Conservation (phyloP, 2,113 vertebrate species). For the Andinoacara biseriatus region DNA sequence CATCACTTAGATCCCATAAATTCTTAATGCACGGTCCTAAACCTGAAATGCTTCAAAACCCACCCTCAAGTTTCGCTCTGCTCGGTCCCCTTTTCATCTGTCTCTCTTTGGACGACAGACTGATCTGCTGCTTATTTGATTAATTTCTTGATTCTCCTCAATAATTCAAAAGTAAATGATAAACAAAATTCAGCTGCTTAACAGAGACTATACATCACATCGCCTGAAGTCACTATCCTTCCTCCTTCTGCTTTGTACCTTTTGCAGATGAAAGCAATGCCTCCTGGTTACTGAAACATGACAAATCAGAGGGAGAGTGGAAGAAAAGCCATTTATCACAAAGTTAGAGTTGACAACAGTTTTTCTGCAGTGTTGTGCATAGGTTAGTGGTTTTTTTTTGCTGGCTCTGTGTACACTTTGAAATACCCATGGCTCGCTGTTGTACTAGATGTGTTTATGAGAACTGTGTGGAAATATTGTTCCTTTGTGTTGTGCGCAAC, state of each 20-base stretch:
- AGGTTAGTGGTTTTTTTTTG: slow-evolving; percentile 35
- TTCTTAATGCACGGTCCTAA: slow-evolving; percentile 51
- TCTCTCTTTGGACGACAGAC: not conserved
- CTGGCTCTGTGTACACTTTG: slow-evolving; percentile 35
- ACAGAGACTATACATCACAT: slow-evolving; percentile 5
- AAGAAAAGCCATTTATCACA: slow-evolving; percentile 58
- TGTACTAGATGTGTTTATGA: not conserved
- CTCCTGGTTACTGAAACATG: slow-evolving; percentile 49
- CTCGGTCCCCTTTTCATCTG: not conserved
- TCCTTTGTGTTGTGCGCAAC: not conserved
- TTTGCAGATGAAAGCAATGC: slow-evolving; percentile 39
- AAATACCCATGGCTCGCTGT: slow-evolving; percentile 28
- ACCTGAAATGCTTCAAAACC: slow-evolving; percentile 52
- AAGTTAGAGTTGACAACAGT: slow-evolving; percentile 45
- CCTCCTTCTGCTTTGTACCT: slow-evolving; percentile 13
- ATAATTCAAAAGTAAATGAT: slow-evolving; percentile 31
- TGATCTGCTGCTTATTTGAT: slow-evolving; percentile 1
- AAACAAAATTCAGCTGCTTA: not conserved
- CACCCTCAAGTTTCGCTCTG: not conserved
- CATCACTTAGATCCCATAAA: slow-evolving; percentile 61
- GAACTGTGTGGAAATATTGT: not conserved
- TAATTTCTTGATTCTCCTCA: slow-evolving; percentile 26
- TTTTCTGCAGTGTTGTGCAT: slow-evolving; percentile 4
- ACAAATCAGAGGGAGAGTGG: slow-evolving; percentile 47
- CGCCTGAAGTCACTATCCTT: slow-evolving; percentile 8